A percentile compares a stretch with the other conserved stretches of the same genome.
These are phyloP conservation scores for Zaprionus africanus DNA, from an alignment of 1,140 invertebrate species.

Conservation along the genomic window DNA sequence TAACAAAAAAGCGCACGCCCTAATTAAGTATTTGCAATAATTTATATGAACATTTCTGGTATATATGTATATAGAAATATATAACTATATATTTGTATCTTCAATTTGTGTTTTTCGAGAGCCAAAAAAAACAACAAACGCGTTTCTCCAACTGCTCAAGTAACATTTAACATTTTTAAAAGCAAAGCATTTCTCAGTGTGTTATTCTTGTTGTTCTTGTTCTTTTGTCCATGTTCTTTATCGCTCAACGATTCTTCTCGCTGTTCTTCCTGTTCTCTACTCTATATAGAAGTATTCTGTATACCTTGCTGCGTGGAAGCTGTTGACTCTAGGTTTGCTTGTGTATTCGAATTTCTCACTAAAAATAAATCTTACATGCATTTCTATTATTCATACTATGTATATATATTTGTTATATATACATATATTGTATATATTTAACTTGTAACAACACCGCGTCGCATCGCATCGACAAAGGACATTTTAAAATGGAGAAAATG, in stretches of 20 bases:
- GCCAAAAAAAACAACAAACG: conserved; percentile 6
- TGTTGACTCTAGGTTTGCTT: conserved; percentile 46
- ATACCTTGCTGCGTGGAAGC: conserved; percentile 61
- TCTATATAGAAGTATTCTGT: conserved; percentile 22
- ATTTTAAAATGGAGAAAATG: conserved; percentile 66
- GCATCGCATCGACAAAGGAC: conserved; percentile 46
- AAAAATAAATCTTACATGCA: conserved; percentile 67
- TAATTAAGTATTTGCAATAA: not conserved
- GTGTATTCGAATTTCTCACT: conserved; percentile 53
- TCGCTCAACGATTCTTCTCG: conserved; percentile 62
- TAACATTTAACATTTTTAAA: conserved; percentile 55
- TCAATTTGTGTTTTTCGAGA: conserved; percentile 9
- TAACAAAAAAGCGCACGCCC: conserved; percentile 9
- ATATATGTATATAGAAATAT: conserved; percentile 26
- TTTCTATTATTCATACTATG: conserved; percentile 26
- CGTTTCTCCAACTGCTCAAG: conserved; percentile 24
- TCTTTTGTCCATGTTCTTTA: conserved; percentile 23
- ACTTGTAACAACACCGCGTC: conserved; percentile 68
- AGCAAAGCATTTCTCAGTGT: conserved; percentile 64
- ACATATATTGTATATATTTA: conserved; percentile 52
- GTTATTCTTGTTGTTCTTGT: conserved; percentile 56
- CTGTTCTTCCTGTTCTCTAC: not conserved
- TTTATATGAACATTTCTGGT: conserved; percentile 32
- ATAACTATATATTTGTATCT: conserved; percentile 6
- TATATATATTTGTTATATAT: conserved; percentile 30